Evolutionary conservation across 1,140 invertebrate genomes (phyloP), one percentile per base, ranked within the genome.

Genomic region (Drosophila nasuta): DNA sequence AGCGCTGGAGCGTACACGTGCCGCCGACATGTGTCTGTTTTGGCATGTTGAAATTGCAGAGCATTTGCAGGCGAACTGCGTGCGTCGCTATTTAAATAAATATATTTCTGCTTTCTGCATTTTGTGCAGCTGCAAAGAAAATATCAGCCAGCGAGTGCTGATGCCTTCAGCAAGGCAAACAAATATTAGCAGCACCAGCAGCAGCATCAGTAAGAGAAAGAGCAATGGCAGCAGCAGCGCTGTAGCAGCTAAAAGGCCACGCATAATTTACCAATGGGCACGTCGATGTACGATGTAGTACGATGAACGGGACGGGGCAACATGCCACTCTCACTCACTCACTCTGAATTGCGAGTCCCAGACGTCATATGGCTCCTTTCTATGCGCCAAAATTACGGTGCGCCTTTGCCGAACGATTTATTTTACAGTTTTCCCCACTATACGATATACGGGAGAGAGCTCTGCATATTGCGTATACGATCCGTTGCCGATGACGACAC

Each of bases 81-180:
- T 79, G 80, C 69, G 57, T 57, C 73, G 77, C 85, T 79, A 81
- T 89, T 89, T 89, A 89, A 89, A 85, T 89, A 89, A 85, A 89
- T 81, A 81, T 77, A 89, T 89, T 85, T 89, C 41, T 65, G 77
- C 57, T 89, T 85, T 89, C 41, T 65, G 77, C 57, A 68, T 59
- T 79, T 77, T 45, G 51, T 70, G 57, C 57, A 56, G 66, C 69
- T 60, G 64, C 38, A 64, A 58, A 46, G 30, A 63, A 79, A 79
- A 68, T 82, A 83, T 77, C 69, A 59, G 30, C 59, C 69, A 59
- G 30, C 59, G 67, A 25, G 49, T 57, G 72, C 81, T 64, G 64
- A 79, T 88, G 83, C 78, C 35, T 38, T 38, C 73, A 79, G 52
- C 52, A 88, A 83, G 74, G 72, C 80, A 82, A 81, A 83, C 81